phyloP scores from a whole-genome alignment of 2,797 vertebrate genomes.

The Mareca penelope region DNA sequence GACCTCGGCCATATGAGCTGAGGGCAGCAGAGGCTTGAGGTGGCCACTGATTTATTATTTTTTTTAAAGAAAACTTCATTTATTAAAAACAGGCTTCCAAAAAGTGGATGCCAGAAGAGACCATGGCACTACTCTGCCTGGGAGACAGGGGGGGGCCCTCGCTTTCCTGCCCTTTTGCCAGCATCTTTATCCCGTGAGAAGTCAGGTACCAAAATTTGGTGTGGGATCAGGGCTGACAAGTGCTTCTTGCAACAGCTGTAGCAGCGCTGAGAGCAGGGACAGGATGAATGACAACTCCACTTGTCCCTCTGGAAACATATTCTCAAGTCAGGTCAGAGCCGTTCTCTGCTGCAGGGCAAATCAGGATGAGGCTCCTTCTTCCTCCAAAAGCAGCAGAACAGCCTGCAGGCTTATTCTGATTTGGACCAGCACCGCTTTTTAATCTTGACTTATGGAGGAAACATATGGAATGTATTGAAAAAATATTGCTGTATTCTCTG shows the following conservation, averaged over 20 bases:
- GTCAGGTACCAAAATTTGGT: not conserved
- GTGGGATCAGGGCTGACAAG: not conserved
- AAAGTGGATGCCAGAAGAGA: not conserved
- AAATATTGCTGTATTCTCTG: not conserved
- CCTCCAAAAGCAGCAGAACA: not conserved
- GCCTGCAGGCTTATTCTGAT: not conserved
- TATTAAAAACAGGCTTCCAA: not conserved
- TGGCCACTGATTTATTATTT: not conserved
- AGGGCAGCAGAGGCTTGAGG: not conserved
- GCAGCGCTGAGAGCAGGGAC: rapidly evolving
- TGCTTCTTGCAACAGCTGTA: not conserved
- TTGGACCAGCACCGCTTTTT: not conserved
- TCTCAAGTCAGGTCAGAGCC: not conserved
- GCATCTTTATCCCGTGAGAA: not conserved
- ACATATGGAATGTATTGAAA: constrained; percentile 29
- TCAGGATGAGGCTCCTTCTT: not conserved
- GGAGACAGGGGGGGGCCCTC: not conserved
- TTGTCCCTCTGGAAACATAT: not conserved
- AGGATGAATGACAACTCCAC: rapidly evolving
- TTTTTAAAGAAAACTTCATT: not conserved
- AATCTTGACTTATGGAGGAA: constrained; percentile 28
- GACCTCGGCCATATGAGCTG: not conserved
- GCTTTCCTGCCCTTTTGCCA: not conserved
- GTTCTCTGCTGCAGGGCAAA: not conserved
- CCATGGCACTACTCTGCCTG: rapidly evolving